A percentile compares a stretch with the other conserved stretches of the same genome.
phyloP scores from a whole-genome alignment of 2,113 vertebrate species.

The Agelaius phoeniceus region DNA sequence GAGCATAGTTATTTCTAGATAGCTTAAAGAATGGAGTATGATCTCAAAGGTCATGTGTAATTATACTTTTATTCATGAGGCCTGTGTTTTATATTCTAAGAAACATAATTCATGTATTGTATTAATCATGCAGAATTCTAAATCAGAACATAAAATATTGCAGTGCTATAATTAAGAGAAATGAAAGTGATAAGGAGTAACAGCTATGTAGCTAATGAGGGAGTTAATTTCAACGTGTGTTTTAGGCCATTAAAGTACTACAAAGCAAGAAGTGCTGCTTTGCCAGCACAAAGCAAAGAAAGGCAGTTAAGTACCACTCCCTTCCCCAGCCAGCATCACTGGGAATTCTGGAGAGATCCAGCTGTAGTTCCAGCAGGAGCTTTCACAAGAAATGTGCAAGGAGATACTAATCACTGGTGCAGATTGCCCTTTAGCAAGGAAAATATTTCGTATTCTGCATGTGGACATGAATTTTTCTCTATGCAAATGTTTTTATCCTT shows the following conservation, averaged over 20 bases:
- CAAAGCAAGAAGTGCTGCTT: neutral
- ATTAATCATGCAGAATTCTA: neutral
- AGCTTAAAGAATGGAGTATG: neutral
- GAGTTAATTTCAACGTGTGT: neutral
- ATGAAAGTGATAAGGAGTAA: neutral
- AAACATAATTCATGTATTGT: neutral
- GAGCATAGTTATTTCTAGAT: neutral
- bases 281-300: slow-evolving; percentile 3
- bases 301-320: neutral
- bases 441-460: neutral
- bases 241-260: neutral
- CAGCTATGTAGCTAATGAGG: neutral
- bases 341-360: neutral
- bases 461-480: neutral
- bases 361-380: neutral
- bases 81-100: neutral
- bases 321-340: neutral
- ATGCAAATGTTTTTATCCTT: neutral
- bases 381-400: neutral
- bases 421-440: neutral
- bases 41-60: neutral
- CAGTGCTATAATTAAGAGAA: neutral
- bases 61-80: neutral
- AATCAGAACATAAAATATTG: neutral
- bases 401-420: neutral